Base-by-base conservation (phyloP, 2,888 invertebrate species). In the Limnephilus marmoratus region DNA sequence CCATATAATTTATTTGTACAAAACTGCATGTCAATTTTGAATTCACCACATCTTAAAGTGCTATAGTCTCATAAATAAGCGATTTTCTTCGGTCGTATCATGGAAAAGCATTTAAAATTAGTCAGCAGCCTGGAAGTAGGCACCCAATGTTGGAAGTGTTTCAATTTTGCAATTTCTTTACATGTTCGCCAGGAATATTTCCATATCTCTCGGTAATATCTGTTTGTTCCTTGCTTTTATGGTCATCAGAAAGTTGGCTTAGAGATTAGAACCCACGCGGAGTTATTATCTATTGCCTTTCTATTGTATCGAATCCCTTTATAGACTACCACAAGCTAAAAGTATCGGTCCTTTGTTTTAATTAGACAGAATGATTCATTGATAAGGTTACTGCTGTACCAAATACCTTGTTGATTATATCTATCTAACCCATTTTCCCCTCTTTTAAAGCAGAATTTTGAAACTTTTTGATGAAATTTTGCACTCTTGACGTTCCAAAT, bases 201-300 rank as follows among this genome's bases (percentile, higher is more conserved):
- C 37, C 83, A 41, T 83, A 83, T 83, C 83, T 83, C 37, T 83
- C 24, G n/a, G 37, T 24, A 83, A 83, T 83, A 83, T 83, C 83
- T 83, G 37, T 83, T 83, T 83, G 83, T 83, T 83, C 83, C 18
- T 15, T n/a, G 37, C 83, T 24, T 37, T 83, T 83, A 83, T 34
- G 83, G 83, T 37, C 37, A 24, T 34, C 83, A 37, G 34, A 83
- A 83, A 37, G 83, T 18, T n/a, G 68, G 9, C 68, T 68, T 2
- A 24, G 68, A n/a, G 7, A 24, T 68, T 68, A 24, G 24, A 68
- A n/a, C 83, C 83, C 83, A 83, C 83, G 37, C 83, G 37, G 83
- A 83, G 37, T 24, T 83, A 83, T 68, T n/a, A 9, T 68, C 68
- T 68, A n/a, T 68, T 24, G 9, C 9, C 68, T 68, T 68, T 68